Evolutionary conservation across 2,888 invertebrate species (phyloP).

Genomic region (Autographa pulchrina): DNA sequence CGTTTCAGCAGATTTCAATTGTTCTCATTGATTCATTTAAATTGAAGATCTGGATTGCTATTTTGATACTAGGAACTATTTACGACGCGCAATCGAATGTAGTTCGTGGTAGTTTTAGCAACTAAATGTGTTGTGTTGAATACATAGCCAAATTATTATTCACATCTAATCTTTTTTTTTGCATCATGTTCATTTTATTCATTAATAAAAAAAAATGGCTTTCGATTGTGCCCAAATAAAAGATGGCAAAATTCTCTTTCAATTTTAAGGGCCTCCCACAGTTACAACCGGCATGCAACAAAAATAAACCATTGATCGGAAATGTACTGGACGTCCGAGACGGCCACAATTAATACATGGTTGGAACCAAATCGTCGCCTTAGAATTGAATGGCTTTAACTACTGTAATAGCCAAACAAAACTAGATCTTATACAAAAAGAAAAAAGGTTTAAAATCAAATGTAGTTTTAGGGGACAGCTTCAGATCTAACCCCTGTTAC

Average conservation of each 20-base stretch:
- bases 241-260: background rate
- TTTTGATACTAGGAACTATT: constrained; percentile 27
- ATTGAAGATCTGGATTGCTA: constrained; percentile 34
- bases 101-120: constrained; percentile 13
- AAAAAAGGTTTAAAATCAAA: constrained; percentile 65
- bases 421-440: constrained; percentile 62
- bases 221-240: background rate
- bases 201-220: too few relatives aligned
- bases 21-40: constrained; percentile 47
- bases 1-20: constrained; percentile 49
- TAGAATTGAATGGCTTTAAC: constrained; percentile 63
- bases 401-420: constrained; percentile 59
- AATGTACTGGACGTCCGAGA: constrained; percentile 62
- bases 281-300: constrained; percentile 24
- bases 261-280: constrained; percentile 20
- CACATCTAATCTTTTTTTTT: too few relatives aligned
- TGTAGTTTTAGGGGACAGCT: constrained; percentile 60
- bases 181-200: too few relatives aligned
- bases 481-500: constrained; percentile 79
- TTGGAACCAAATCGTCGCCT: constrained; percentile 70
- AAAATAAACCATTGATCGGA: constrained; percentile 51
- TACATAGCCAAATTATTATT: background rate
- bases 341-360: constrained; percentile 78
- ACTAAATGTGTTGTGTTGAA: background rate
- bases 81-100: constrained; percentile 5